phyloP scores from a whole-genome alignment of 37 sponge, comb jelly and placozoan species.

The Hexactinellida sp. region DNA sequence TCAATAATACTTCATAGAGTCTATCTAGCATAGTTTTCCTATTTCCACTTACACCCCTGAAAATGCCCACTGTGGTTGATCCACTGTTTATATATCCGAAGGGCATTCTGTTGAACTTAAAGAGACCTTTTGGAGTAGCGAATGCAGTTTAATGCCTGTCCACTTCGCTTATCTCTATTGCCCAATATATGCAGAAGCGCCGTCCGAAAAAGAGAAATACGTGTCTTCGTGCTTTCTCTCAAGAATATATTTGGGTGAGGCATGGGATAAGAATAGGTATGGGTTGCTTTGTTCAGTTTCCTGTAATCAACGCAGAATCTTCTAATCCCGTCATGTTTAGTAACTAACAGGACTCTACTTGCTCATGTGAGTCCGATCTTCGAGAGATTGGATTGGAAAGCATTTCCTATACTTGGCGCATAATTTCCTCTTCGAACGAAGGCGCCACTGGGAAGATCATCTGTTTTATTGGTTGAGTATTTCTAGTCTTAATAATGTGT shows the following conservation, averaged over 20 bases:
- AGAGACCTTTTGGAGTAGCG: neutral
- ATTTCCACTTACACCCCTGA: too few relatives aligned
- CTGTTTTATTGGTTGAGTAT: neutral
- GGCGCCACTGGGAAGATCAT: neutral
- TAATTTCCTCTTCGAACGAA: neutral
- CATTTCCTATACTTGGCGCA: neutral
- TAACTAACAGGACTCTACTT: neutral
- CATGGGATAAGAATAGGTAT: neutral
- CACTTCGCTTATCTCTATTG: neutral
- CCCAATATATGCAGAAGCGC: neutral
- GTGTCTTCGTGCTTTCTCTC: neutral
- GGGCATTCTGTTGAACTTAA: neutral
- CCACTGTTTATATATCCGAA: neutral
- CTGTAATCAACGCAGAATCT: neutral
- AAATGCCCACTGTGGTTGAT: too few relatives aligned
- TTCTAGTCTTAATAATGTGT: neutral
- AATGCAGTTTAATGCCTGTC: neutral
- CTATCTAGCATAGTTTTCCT: too few relatives aligned
- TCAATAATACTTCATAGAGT: too few relatives aligned
- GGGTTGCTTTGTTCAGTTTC: neutral
- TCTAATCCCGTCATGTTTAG: neutral
- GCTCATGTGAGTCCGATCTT: neutral
- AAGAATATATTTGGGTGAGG: neutral
- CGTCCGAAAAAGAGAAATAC: neutral
- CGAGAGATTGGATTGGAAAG: neutral